Percentiles rank a stretch among this genome's conserved stretches.
phyloP scores from a whole-genome alignment of 2,113 vertebrate genomes.

The Syngnathus scovelli region DNA sequence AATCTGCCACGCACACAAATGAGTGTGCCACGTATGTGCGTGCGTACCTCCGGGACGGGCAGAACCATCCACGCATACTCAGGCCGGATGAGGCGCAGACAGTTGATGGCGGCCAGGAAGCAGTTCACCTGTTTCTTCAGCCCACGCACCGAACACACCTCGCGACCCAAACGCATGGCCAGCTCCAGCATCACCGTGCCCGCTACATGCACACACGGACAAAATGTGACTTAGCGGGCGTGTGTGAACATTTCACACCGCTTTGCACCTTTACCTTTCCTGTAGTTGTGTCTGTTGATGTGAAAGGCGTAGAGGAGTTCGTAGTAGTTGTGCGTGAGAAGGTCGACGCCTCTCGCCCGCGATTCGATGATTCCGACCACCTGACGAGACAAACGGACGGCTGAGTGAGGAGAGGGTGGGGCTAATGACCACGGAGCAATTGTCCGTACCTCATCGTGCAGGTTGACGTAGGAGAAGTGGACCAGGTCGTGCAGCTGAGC shows the following conservation, averaged over 20 bases:
- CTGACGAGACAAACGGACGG: slow-evolving; percentile 46
- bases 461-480: slow-evolving; percentile 88
- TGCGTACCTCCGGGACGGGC: slow-evolving; percentile 71
- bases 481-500: slow-evolving; percentile 90
- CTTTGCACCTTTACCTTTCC: slow-evolving; percentile 76
- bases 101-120: slow-evolving; percentile 88
- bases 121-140: slow-evolving; percentile 93
- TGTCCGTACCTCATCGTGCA: slow-evolving; percentile 83
- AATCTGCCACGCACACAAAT: neutral
- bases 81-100: slow-evolving; percentile 83
- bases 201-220: slow-evolving; percentile 49
- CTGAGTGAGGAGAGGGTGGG: neutral
- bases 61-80: slow-evolving; percentile 97
- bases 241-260: neutral
- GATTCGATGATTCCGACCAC: slow-evolving; percentile 93
- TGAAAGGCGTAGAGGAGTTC: slow-evolving; percentile 96
- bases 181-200: slow-evolving; percentile 97
- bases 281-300: slow-evolving; percentile 91
- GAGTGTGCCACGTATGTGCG: neutral
- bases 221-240: neutral
- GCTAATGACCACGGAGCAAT: no score
- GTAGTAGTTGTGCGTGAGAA: slow-evolving; percentile 93
- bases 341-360: slow-evolving; percentile 84
- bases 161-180: slow-evolving; percentile 86
- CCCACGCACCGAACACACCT: slow-evolving; percentile 81